Evolutionary conservation across 2,113 vertebrate genomes (phyloP), one percentile per base, ranked within the genome.

Genomic region (Phaethornis superciliosus): DNA sequence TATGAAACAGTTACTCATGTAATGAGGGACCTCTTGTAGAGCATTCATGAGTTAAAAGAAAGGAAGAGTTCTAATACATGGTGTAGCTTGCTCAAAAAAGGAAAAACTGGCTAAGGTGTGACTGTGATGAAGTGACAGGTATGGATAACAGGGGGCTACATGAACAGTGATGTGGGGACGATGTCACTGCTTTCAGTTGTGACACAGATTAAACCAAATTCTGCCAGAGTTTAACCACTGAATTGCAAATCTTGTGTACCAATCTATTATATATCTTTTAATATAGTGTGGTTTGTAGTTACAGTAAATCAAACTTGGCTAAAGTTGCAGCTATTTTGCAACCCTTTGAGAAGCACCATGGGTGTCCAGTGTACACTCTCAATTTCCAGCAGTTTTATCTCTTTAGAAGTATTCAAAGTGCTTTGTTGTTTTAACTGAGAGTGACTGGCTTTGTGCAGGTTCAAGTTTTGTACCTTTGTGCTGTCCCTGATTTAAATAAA

Each of bases 361-460:
- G 26, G 3, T 30, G 19, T 30, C 49, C 27, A 37, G 3, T 28
- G 5, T 12, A 20, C 17, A 63, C 26, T 62, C 37, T 28, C 35
- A 47, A 2, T 7, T 67, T 32, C 18, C 0, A 3, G 33, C 0
- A 1, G 5, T 32, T 80, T 56, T 77, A n/a, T 51, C 24, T 15
- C 55, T 76, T 85, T 27, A 24, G 33, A 10, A 0, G 1, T n/a
- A 6, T 71, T 81, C 17, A 3, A 14, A 64, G 52, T 16, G 8
- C 52, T 74, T 55, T 47, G 20, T 10, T 52, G 32, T 32, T 33
- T 91, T 82, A 75, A 56, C 10, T 15, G 35, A n/a, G 37, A 35
- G 37, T n/a, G 37, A 35, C 0, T 2, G 63, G 3, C 8, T 56
- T 71, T 17, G 8, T 18, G 56, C 54, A 47, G 28, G 13, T 33